These are phyloP conservation scores for Cyphomyrus plagiostoma DNA, from an alignment of 2,113 vertebrate genomes.

Conservation along the genomic window DNA sequence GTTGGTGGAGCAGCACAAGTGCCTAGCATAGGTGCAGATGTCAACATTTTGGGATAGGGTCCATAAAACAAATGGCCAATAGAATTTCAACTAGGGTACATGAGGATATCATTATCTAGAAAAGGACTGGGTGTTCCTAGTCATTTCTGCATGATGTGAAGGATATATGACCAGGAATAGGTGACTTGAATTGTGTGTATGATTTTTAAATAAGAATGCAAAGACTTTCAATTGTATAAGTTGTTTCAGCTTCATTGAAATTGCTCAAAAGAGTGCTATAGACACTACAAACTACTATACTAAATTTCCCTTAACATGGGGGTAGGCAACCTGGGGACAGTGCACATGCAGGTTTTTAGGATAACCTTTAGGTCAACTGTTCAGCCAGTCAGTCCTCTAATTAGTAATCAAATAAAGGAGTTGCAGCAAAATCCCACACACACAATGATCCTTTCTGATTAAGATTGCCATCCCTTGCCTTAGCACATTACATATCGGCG, in stretches of 20 bases:
- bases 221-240: not conserved
- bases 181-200: not conserved
- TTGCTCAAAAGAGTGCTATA: not conserved
- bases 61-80: not conserved
- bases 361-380: not conserved
- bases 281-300: not conserved
- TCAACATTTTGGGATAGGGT: not conserved
- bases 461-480: not conserved
- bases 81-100: not conserved
- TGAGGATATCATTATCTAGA: not conserved
- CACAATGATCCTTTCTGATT: not conserved
- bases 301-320: not conserved
- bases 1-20: not conserved
- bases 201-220: not conserved
- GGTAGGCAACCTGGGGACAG: not conserved
- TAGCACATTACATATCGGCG: not conserved
- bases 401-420: not conserved
- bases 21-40: not conserved
- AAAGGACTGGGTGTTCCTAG: too few relatives aligned
- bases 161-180: not conserved
- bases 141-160: not conserved
- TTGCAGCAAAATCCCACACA: not conserved
- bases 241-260: not conserved
- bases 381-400: not conserved
- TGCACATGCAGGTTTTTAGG: too few relatives aligned